Conservation (phyloP, 1,140 invertebrate genomes). For the Apis dorsata region DNA sequence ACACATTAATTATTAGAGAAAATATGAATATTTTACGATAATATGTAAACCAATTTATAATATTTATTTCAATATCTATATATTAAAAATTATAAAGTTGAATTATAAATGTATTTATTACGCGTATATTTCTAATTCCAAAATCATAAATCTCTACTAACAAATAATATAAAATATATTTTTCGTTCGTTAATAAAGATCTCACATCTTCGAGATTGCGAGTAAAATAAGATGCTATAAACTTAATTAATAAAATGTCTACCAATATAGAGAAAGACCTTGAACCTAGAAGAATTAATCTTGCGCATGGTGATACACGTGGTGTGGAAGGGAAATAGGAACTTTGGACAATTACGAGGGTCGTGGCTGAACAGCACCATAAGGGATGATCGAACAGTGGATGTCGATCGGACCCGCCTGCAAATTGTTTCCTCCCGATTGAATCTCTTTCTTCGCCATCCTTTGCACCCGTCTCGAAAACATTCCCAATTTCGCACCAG, state of each 20-base stretch:
- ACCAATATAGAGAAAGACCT: conserved; percentile 43
- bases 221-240: too few relatives aligned
- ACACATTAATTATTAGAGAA: too few relatives aligned
- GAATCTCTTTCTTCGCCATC: conserved; percentile 52
- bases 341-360: conserved; percentile 65
- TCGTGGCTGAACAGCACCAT: conserved; percentile 36
- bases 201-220: too few relatives aligned
- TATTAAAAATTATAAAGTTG: too few relatives aligned
- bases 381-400: conserved; percentile 59
- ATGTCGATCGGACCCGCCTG: conserved; percentile 57
- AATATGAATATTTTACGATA: too few relatives aligned
- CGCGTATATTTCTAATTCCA: too few relatives aligned
- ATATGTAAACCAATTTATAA: too few relatives aligned
- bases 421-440: conserved; percentile 65
- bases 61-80: too few relatives aligned
- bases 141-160: too few relatives aligned
- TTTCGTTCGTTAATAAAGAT: too few relatives aligned
- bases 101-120: too few relatives aligned
- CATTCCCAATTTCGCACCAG: not conserved
- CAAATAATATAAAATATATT: too few relatives aligned
- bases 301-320: conserved; percentile 12
- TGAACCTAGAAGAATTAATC: conserved; percentile 55
- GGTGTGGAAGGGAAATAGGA: conserved; percentile 28
- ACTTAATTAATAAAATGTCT: conserved; percentile 56
- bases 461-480: not conserved